Conservation (phyloP, 2,797 vertebrate genomes). For the Oreortyx pictus region DNA sequence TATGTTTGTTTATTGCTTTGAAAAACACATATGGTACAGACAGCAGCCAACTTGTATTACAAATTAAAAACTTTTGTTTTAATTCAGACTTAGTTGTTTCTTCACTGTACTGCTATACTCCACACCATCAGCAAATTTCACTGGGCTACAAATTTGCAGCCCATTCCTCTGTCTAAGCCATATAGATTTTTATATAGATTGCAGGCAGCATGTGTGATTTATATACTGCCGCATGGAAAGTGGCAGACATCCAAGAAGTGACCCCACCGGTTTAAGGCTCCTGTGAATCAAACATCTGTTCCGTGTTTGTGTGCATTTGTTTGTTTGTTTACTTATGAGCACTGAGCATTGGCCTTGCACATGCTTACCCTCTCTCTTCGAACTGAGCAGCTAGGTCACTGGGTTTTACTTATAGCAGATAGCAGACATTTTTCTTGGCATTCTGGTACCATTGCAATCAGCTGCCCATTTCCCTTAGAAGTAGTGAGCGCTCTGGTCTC, state of each 20-base stretch:
- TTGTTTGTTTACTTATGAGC: conserved; percentile 62
- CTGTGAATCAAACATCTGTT: conserved; percentile 72
- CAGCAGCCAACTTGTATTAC: conserved; percentile 17
- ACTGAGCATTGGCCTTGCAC: conserved; percentile 32
- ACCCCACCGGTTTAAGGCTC: conserved; percentile 52
- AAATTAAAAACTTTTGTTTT: conserved; percentile 55
- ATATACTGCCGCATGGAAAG: conserved; percentile 41
- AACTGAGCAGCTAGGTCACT: neutral
- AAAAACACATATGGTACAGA: conserved; percentile 23
- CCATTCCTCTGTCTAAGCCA: conserved; percentile 43
- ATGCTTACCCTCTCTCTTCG: conserved; percentile 11
- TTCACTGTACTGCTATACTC: neutral
- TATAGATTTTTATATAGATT: conserved; percentile 68
- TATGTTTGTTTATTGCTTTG: conserved; percentile 50
- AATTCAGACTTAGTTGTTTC: conserved; percentile 52
- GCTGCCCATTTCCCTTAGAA: neutral
- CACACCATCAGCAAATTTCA: conserved; percentile 50
- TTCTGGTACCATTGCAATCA: neutral
- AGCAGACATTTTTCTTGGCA: neutral
- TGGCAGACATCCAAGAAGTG: conserved; percentile 60
- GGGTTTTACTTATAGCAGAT: neutral
- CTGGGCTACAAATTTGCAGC: conserved; percentile 46
- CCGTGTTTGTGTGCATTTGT: conserved; percentile 65
- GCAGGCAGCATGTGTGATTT: conserved; percentile 36
- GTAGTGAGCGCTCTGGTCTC: neutral